These are phyloP conservation scores for Gambusia holbrooki DNA, from an alignment of 2,113 vertebrate species.

Conservation along the genomic window DNA sequence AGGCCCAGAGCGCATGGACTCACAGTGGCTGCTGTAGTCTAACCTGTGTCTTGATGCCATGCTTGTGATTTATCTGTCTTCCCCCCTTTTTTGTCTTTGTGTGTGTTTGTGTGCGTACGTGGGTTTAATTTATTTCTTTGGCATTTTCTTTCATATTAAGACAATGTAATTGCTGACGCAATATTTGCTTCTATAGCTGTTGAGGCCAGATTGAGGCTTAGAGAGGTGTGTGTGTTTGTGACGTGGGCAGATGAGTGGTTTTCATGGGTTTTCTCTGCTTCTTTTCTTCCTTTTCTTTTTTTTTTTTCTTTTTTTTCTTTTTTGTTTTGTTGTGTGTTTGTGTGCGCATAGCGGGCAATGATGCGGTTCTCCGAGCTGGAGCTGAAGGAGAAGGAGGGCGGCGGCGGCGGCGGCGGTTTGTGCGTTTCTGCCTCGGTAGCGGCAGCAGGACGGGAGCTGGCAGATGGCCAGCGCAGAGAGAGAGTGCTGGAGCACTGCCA, in stretches of 20 bases:
- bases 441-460: constrained; percentile 87
- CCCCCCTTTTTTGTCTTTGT: constrained; percentile 59
- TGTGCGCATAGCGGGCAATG: constrained; percentile 92
- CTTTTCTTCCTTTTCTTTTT: constrained; percentile 13
- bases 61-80: constrained; percentile 73
- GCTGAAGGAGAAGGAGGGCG: constrained; percentile 95
- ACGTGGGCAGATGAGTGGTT: constrained; percentile 63
- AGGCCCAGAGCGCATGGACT: constrained; percentile 78
- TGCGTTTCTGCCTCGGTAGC: constrained; percentile 72
- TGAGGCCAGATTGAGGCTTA: constrained; percentile 75
- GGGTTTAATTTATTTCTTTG: constrained; percentile 70
- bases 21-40: constrained; percentile 77
- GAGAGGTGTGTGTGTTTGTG: constrained; percentile 53
- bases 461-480: constrained; percentile 89
- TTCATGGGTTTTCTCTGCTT: constrained; percentile 84
- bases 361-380: constrained; percentile 99
- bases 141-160: constrained; percentile 57
- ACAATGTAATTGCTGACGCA: constrained; percentile 68
- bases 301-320: not conserved
- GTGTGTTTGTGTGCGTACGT: constrained; percentile 47
- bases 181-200: constrained; percentile 74
- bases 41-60: constrained; percentile 70
- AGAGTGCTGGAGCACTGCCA: constrained; percentile 87
- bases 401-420: constrained; percentile 64
- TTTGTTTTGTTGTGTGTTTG: constrained; percentile 28